Percentiles rank a stretch among this genome's conserved stretches.
Evolutionary conservation across 2,888 invertebrate species (phyloP).

Genomic region (Amblyjoppa fuscipennis): DNA sequence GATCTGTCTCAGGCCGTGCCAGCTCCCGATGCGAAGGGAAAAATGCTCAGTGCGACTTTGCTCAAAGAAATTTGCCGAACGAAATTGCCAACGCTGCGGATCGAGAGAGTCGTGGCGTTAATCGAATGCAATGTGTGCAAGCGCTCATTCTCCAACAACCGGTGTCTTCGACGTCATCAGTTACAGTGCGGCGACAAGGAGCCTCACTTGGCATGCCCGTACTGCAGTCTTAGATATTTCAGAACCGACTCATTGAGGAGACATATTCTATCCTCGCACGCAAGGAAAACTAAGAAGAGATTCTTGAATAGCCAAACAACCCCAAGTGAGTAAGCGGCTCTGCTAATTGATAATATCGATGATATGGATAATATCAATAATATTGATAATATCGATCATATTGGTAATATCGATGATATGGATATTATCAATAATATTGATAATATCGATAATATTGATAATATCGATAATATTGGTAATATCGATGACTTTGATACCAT

Average conservation of each 20-base stretch:
- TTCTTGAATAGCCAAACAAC: background rate
- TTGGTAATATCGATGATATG: too few relatives aligned
- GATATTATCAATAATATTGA: too few relatives aligned
- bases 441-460: background rate
- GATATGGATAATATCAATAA: background rate
- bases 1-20: background rate
- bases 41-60: conserved; percentile 8
- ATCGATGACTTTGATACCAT: background rate
- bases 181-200: conserved; percentile 87
- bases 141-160: background rate
- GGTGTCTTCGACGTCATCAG: conserved; percentile 79
- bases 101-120: conserved; percentile 12
- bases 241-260: conserved; percentile 74
- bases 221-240: conserved; percentile 86
- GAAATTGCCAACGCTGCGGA: conserved; percentile 2
- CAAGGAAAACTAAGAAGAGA: background rate
- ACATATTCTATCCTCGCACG: conserved; percentile 69
- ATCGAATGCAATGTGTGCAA: conserved; percentile 18
- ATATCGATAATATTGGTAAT: background rate
- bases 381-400: too few relatives aligned
- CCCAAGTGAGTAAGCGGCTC: conserved; percentile 1
- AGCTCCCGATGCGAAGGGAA: background rate
- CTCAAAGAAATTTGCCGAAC: background rate
- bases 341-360: too few relatives aligned
- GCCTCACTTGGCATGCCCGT: conserved; percentile 93